Evolutionary conservation across 1,140 invertebrate genomes (phyloP).

Genomic region (Lerema accius): DNA sequence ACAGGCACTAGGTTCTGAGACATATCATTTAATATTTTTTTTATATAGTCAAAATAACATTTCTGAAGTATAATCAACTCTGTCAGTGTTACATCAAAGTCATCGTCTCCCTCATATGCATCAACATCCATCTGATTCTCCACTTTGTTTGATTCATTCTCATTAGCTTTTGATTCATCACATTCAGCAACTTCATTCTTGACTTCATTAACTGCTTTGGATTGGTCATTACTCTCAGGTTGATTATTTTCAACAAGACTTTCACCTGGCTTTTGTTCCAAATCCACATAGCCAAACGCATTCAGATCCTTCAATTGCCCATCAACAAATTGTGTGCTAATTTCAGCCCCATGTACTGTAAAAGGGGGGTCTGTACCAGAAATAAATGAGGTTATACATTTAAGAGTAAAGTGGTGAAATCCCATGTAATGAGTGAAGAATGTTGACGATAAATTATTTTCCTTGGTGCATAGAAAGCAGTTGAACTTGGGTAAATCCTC

Average conservation of each 20-base stretch:
- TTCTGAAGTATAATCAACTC: conserved; percentile 69
- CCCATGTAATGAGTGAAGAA: conserved; percentile 77
- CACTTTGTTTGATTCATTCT: conserved; percentile 43
- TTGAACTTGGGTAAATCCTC: conserved; percentile 57
- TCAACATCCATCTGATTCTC: conserved; percentile 46
- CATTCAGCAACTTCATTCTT: too few species aligned
- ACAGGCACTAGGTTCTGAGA: conserved; percentile 57
- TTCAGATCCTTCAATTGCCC: conserved; percentile 55
- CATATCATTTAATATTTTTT: conserved; percentile 50
- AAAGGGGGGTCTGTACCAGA: conserved; percentile 70
- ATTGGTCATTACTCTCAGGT: conserved; percentile 27
- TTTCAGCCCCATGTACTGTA: conserved; percentile 64
- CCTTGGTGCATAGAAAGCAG: conserved; percentile 69
- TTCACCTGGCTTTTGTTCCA: conserved; percentile 44
- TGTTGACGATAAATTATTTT: conserved; percentile 49
- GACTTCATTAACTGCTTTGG: too few species aligned
- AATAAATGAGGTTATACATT: conserved; percentile 68
- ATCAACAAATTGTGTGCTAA: conserved; percentile 66
- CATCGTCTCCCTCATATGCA: conserved; percentile 69
- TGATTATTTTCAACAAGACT: conserved; percentile 5
- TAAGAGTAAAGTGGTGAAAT: conserved; percentile 74
- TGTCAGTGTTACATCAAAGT: conserved; percentile 74
- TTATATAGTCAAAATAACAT: conserved; percentile 71
- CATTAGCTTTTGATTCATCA: too few species aligned
- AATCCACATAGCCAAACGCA: conserved; percentile 63